These are phyloP conservation scores for Silurus aristotelis DNA, from an alignment of 2,797 vertebrate species.

Conservation along the genomic window DNA sequence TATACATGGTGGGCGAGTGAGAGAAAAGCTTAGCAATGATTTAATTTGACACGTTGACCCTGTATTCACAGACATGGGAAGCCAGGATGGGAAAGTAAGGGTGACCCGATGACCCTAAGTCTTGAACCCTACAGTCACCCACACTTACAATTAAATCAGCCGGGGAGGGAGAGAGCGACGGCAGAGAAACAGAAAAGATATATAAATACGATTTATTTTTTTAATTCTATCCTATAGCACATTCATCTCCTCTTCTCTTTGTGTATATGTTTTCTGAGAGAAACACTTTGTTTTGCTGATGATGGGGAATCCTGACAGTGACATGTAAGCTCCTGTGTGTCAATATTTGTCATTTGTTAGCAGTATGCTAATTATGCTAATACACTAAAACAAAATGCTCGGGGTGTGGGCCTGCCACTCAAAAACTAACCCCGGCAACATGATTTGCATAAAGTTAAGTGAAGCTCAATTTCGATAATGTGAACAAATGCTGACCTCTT, in stretches of 20 bases:
- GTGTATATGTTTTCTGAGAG: slow-evolving; percentile 37
- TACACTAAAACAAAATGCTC: slow-evolving; percentile 67
- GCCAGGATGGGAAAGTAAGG: slow-evolving; percentile 80
- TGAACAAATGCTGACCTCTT: slow-evolving; percentile 71
- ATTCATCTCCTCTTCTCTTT: slow-evolving; percentile 44
- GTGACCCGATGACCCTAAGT: slow-evolving; percentile 76
- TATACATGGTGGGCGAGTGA: slow-evolving; percentile 78
- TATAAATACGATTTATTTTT: neutral
- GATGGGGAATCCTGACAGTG: slow-evolving; percentile 57
- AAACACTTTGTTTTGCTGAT: slow-evolving; percentile 52
- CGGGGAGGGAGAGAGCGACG: slow-evolving; percentile 59
- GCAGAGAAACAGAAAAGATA: slow-evolving; percentile 3
- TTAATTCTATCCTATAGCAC: slow-evolving; percentile 21
- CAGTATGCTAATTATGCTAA: slow-evolving; percentile 73
- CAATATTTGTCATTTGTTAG: slow-evolving; percentile 73
- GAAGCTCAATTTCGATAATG: slow-evolving; percentile 78
- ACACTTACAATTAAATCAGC: slow-evolving; percentile 83
- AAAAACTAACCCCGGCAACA: slow-evolving; percentile 59
- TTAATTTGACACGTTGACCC: slow-evolving; percentile 83
- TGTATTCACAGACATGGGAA: slow-evolving; percentile 73
- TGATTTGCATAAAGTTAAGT: slow-evolving; percentile 73
- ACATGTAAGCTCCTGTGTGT: slow-evolving; percentile 67
- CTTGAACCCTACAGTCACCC: slow-evolving; percentile 76
- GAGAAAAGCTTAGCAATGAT: slow-evolving; percentile 74
- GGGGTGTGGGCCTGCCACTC: slow-evolving; percentile 68